A percentile compares a stretch with the other conserved stretches of the same genome.
Conservation (phyloP, 2,113 vertebrate genomes). For the Sus scrofa region T2T-Sscrofa CM000818.6:62485501-62486000, state of each 20-base stretch:
- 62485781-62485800: neutral
- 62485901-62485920: neutral
- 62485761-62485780: no score
- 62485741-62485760: neutral
- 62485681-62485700: neutral
- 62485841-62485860: neutral
- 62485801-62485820: neutral
- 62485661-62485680: neutral
- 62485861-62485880: neutral
- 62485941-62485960: neutral
- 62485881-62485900: neutral
- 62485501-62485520: neutral
- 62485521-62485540: neutral
- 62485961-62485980: neutral
- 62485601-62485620: rapidly evolving
- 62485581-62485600: neutral
- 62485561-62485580: no score
- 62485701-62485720: neutral
- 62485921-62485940: neutral
- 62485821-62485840: neutral
- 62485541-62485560: rapidly evolving
- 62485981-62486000: no score
- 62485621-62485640: neutral
- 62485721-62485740: neutral
- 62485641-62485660: rapidly evolving